Evolutionary conservation across 30 jellyfish, hydroid and myxozoan species (phyloP).

Genomic region (Aurelia aurita): DNA sequence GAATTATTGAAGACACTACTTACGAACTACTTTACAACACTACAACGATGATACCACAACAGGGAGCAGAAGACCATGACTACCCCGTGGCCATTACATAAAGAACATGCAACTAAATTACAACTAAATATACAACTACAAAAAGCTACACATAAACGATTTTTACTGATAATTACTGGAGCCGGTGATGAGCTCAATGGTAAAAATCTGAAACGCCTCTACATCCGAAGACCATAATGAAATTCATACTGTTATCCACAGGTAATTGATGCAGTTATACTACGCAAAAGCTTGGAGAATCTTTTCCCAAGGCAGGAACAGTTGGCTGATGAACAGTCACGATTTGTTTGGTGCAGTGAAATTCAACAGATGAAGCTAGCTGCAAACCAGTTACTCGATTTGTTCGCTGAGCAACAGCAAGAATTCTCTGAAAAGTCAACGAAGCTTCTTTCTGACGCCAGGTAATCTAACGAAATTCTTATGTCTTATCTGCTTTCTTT

Average conservation of each 20-base stretch:
- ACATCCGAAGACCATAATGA: too few relatives aligned
- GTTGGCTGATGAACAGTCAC: constrained; percentile 23
- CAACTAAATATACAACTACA: too few relatives aligned
- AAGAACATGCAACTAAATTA: too few relatives aligned
- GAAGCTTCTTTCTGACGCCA: constrained; percentile 9
- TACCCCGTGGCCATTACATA: too few relatives aligned
- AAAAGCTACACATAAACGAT: too few relatives aligned
- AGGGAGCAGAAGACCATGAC: too few relatives aligned
- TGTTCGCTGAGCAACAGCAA: background rate
- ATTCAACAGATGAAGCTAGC: constrained; percentile 52
- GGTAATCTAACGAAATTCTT: background rate
- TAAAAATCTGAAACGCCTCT: too few relatives aligned
- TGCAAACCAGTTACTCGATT: constrained; percentile 36
- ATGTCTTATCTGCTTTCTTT: background rate
- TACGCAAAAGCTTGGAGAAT: constrained; percentile 10
- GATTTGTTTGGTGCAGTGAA: constrained; percentile 44
- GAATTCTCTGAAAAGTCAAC: background rate
- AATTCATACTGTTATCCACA: background rate
- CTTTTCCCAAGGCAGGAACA: constrained; percentile 27
- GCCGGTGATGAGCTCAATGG: too few relatives aligned
- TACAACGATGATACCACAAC: too few relatives aligned
- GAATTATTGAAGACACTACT: too few relatives aligned
- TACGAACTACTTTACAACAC: too few relatives aligned
- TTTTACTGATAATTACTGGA: too few relatives aligned
- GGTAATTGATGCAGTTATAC: constrained; percentile 50